Conservation (phyloP, 2,797 vertebrate species). For the Babyrousa celebensis region DNA sequence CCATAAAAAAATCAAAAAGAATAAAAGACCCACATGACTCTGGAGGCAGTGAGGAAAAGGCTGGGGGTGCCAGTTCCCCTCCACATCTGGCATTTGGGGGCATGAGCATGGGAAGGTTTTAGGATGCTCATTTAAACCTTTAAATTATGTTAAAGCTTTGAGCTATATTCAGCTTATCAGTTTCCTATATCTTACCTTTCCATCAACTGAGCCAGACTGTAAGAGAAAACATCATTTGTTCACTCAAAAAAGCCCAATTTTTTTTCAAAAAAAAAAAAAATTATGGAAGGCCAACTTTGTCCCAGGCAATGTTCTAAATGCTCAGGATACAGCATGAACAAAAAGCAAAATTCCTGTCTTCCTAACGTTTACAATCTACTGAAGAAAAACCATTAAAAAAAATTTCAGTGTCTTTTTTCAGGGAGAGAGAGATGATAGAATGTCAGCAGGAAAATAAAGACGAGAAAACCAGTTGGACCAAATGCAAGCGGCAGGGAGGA, state of each 20-base stretch:
- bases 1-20: too few species aligned
- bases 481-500: neutral
- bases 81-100: neutral
- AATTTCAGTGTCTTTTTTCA: neutral
- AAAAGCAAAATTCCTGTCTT: neutral
- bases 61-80: neutral
- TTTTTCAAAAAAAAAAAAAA: neutral
- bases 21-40: neutral
- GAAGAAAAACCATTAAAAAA: conserved; percentile 5
- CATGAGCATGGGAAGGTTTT: neutral
- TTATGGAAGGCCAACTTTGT: neutral
- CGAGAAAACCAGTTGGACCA: neutral
- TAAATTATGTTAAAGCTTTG: neutral
- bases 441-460: neutral
- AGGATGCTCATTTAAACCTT: neutral
- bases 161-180: neutral
- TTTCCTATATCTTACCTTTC: neutral
- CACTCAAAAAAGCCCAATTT: neutral
- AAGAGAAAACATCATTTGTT: neutral
- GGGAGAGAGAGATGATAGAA: neutral
- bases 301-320: neutral
- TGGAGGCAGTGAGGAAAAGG: neutral
- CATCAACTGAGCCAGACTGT: neutral
- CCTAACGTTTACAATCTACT: neutral
- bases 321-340: neutral